Conservation (phyloP, 2,888 invertebrate genomes). For the Sclerodermus sp. region DNA sequence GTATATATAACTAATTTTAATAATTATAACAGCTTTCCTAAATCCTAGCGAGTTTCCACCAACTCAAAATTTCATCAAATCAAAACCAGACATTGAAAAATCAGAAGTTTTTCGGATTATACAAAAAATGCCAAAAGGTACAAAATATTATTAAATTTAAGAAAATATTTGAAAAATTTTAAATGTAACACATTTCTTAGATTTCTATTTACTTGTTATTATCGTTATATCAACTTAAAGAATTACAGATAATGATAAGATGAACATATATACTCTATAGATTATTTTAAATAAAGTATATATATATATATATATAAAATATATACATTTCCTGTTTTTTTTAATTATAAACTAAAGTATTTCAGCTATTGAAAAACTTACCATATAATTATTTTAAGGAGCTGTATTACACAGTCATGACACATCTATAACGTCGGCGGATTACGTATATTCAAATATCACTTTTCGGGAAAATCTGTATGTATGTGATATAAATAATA, state of each 20-base stretch:
- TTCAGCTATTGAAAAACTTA: no score
- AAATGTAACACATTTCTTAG: no score
- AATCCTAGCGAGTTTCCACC: constrained; percentile 63
- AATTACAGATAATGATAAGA: no score
- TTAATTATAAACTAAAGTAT: no score
- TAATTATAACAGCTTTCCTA: constrained; percentile 28
- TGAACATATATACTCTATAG: neutral
- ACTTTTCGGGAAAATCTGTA: constrained; percentile 68
- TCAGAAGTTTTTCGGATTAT: constrained; percentile 71
- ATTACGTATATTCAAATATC: constrained; percentile 65
- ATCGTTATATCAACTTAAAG: no score
- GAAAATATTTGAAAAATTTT: neutral
- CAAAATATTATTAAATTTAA: neutral
- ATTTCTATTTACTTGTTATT: no score
- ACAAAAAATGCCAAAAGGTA: constrained; percentile 70
- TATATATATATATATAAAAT: no score
- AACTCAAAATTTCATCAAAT: constrained; percentile 68
- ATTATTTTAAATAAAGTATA: constrained; percentile 41
- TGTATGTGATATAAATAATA: constrained; percentile 54
- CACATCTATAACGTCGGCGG: constrained; percentile 65
- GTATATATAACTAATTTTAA: neutral
- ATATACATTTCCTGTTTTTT: no score
- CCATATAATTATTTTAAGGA: constrained; percentile 44
- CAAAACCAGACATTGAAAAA: constrained; percentile 62
- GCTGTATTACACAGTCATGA: constrained; percentile 73